phyloP scores from a whole-genome alignment of 2,888 invertebrate species.

The Plagodis pulveraria region DNA sequence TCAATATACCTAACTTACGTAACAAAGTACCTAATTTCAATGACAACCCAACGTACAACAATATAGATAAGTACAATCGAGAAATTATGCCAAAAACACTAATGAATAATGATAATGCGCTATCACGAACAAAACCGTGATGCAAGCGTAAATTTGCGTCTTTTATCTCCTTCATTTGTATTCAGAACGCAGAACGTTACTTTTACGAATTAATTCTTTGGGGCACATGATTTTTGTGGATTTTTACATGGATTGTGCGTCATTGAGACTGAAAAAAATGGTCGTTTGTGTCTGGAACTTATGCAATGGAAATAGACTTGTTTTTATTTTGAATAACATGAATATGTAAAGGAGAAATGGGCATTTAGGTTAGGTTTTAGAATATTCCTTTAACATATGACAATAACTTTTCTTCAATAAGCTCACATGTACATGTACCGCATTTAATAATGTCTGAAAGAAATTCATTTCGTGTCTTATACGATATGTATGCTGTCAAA shows the following conservation, averaged over 20 bases:
- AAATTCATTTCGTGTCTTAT: too few relatives aligned
- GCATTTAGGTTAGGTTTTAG: too few relatives aligned
- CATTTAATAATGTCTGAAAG: too few relatives aligned
- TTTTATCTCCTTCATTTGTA: conserved; percentile 12
- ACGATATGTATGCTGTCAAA: too few relatives aligned
- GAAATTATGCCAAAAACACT: conserved; percentile 19
- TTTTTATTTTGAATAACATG: neutral
- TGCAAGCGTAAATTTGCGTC: conserved; percentile 11
- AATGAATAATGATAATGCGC: conserved; percentile 15
- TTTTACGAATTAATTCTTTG: conserved; percentile 18
- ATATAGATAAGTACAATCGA: conserved; percentile 4
- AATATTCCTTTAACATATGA: too few relatives aligned
- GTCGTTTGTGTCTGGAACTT: conserved; percentile 4
- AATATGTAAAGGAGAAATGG: too few relatives aligned
- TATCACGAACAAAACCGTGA: conserved; percentile 16
- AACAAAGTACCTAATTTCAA: neutral
- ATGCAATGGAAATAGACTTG: conserved; percentile 1
- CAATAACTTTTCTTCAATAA: too few relatives aligned
- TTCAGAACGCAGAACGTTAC: conserved; percentile 19
- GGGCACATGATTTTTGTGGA: conserved; percentile 8
- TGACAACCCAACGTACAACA: neutral
- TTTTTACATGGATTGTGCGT: conserved; percentile 18
- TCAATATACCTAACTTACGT: too few relatives aligned
- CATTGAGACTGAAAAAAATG: conserved; percentile 8
- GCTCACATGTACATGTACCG: too few relatives aligned